Evolutionary conservation across 2,113 vertebrate genomes (phyloP).

Genomic region (Argyrosomus japonicus): DNA sequence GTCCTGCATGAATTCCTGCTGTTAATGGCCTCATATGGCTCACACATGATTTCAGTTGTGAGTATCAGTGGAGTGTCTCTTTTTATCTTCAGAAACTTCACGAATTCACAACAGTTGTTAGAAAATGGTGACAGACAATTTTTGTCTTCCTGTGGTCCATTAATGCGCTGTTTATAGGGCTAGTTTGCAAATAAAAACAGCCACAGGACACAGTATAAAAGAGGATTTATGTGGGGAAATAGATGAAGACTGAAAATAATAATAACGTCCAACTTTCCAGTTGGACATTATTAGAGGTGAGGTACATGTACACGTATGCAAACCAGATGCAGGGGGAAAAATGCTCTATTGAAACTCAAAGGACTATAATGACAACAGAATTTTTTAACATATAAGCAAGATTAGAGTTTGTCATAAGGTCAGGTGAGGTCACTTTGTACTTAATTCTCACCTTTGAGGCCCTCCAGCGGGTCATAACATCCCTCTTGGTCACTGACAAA

Average conservation of each 20-base stretch:
- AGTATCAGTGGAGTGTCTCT: conserved; percentile 1
- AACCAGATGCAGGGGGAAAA: conserved; percentile 51
- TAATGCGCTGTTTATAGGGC: not conserved
- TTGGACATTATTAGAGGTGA: conserved; percentile 24
- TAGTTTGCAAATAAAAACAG: conserved; percentile 24
- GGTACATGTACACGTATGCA: conserved; percentile 36
- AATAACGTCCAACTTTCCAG: no score
- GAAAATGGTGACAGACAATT: not conserved
- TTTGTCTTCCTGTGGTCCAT: conserved; percentile 1
- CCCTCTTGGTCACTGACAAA: conserved; percentile 88
- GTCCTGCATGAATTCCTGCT: not conserved
- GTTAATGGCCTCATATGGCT: conserved; percentile 47
- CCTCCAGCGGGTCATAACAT: conserved; percentile 91
- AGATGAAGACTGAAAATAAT: no score
- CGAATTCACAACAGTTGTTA: not conserved
- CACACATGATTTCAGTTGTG: conserved; percentile 41
- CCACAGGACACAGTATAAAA: conserved; percentile 1
- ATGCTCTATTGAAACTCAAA: not conserved
- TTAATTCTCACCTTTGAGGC: conserved; percentile 84
- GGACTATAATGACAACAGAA: not conserved
- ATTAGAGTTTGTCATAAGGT: not conserved
- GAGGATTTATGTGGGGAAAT: conserved; percentile 25
- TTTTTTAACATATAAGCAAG: not conserved
- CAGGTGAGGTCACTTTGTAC: not conserved
- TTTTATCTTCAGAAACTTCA: not conserved